Conservation (phyloP, 2,888 invertebrate genomes). For the Macrostomum cliftonense region DNA sequence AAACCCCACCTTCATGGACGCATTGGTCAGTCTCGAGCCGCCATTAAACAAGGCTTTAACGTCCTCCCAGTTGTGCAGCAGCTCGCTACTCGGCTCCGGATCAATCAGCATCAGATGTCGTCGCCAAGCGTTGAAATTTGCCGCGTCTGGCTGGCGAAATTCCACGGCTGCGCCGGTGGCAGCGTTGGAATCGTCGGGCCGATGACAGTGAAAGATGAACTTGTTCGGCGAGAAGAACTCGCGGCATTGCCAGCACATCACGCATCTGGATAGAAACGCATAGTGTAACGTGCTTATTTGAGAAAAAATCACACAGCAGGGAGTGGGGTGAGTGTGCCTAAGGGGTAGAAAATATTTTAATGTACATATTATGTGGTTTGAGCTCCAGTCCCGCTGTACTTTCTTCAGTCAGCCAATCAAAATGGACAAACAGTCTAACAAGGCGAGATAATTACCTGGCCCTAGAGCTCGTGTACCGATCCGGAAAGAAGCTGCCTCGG, state of each 20-base stretch:
- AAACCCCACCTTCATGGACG: no score
- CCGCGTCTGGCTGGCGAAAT: constrained; percentile 86
- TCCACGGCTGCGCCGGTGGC: constrained; percentile 31
- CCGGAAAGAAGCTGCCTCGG: constrained; percentile 43
- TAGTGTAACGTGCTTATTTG: no score
- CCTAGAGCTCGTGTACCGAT: constrained; percentile 53
- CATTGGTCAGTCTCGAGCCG: constrained; percentile 39
- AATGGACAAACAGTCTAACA: no score
- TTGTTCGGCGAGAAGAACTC: constrained; percentile 86
- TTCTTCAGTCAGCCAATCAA: no score
- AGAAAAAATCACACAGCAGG: no score
- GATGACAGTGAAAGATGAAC: constrained; percentile 92
- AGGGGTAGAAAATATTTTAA: constrained; percentile 49
- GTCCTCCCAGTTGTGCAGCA: constrained; percentile 68
- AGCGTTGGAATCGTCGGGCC: constrained; percentile 23
- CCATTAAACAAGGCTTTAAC: constrained; percentile 98
- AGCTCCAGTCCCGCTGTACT: no score
- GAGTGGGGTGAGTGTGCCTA: no score
- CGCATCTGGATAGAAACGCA: no score
- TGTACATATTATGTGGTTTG: no score
- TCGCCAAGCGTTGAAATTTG: constrained; percentile 94
- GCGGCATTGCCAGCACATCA: neutral
- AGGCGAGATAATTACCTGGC: constrained; percentile 53
- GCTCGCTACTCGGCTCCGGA: constrained; percentile 39
- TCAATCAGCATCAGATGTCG: constrained; percentile 66